Evolutionary conservation across 2,113 vertebrate genomes (phyloP).

Genomic region (Laticauda laticaudata): DNA sequence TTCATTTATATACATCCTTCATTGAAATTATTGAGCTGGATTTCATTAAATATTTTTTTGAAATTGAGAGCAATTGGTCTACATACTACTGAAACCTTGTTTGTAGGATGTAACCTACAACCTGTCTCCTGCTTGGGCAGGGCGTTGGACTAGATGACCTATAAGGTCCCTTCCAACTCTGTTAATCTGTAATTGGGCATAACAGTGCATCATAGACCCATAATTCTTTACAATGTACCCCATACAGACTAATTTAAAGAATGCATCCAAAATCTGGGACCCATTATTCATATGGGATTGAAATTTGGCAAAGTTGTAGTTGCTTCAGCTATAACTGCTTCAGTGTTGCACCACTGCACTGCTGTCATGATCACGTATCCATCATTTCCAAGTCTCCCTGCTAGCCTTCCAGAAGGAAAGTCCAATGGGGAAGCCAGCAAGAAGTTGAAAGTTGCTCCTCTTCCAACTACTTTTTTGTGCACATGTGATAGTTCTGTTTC

Average conservation of each 20-base stretch:
- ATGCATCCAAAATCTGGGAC: not conserved
- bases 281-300: no score
- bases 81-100: not conserved
- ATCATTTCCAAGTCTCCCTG: not conserved
- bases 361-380: not conserved
- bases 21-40: conserved; percentile 26
- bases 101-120: not conserved
- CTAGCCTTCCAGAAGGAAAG: not conserved
- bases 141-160: no score
- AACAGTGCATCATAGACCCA: not conserved
- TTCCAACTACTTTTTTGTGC: not conserved
- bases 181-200: not conserved
- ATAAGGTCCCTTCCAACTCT: no score
- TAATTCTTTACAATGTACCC: not conserved
- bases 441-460: not conserved
- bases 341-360: not conserved
- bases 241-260: not conserved
- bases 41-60: conserved; percentile 28
- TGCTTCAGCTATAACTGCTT: not conserved
- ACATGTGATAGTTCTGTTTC: not conserved
- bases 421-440: not conserved
- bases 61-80: conserved; percentile 9
- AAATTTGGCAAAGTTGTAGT: not conserved
- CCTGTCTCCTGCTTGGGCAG: no score
- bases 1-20: conserved; percentile 30